Evolutionary conservation across 2,888 invertebrate genomes (phyloP).

Genomic region (Blastobasis lacticolella): DNA sequence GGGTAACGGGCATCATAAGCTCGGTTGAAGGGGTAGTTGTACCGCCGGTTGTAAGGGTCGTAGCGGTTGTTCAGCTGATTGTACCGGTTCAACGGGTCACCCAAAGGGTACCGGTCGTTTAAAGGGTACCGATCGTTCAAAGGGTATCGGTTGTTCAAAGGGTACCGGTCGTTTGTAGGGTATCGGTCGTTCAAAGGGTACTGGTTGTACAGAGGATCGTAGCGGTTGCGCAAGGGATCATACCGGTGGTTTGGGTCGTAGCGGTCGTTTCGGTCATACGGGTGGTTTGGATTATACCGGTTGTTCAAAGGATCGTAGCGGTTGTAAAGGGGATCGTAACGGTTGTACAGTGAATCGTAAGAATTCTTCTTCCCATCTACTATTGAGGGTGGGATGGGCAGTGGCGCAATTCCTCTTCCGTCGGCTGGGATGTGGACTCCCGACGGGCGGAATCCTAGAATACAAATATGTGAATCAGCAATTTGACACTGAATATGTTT

Average conservation of each 20-base stretch:
- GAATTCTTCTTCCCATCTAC: slow-evolving; percentile 33
- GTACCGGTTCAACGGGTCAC: neutral
- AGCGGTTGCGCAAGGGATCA: slow-evolving; percentile 4
- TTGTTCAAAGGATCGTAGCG: slow-evolving; percentile 10
- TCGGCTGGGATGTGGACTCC: slow-evolving; percentile 78
- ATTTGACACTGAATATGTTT: too few relatives aligned
- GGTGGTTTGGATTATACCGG: slow-evolving; percentile 23
- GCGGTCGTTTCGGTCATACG: slow-evolving; percentile 9
- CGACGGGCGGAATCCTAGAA: slow-evolving; percentile 73
- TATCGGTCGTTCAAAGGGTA: slow-evolving; percentile 19
- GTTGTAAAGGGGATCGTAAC: slow-evolving; percentile 13
- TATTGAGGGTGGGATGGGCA: slow-evolving; percentile 40
- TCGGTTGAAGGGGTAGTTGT: slow-evolving; percentile 25
- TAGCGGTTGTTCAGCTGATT: slow-evolving; percentile 5
- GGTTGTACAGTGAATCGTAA: slow-evolving; percentile 16
- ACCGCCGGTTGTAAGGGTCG: slow-evolving; percentile 32
- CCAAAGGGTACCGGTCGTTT: neutral
- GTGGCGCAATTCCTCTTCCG: slow-evolving; percentile 67
- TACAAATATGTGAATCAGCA: too few relatives aligned
- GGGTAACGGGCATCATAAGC: slow-evolving; percentile 13
- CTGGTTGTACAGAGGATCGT: slow-evolving; percentile 12
- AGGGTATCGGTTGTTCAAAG: slow-evolving; percentile 13
- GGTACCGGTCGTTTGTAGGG: slow-evolving; percentile 5
- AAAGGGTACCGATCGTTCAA: slow-evolving; percentile 17
- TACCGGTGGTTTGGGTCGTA: neutral